These are phyloP conservation scores for Gymnosoma rotundatum DNA, from an alignment of 2,888 invertebrate species.

Conservation along the genomic window DNA sequence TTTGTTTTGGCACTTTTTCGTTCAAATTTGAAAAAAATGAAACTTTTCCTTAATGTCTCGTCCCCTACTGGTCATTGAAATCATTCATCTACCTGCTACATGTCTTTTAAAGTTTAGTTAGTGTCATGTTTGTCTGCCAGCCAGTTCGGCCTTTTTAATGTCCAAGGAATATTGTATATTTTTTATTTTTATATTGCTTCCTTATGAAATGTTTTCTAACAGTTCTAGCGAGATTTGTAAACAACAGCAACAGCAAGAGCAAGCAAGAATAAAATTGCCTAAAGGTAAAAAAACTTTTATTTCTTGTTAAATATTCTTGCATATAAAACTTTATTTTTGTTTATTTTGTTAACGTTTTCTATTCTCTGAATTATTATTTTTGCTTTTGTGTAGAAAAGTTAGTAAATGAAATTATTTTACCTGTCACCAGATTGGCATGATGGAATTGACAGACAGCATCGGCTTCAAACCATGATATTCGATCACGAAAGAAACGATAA, in stretches of 20 bases:
- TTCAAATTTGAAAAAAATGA: background rate
- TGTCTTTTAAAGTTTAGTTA: constrained; percentile 25
- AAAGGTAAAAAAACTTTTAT: constrained; percentile 45
- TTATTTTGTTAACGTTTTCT: too few species aligned
- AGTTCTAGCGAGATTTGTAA: constrained; percentile 51
- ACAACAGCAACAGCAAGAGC: constrained; percentile 6
- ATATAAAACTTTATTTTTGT: background rate
- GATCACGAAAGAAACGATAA: constrained; percentile 92
- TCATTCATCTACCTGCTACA: too few species aligned
- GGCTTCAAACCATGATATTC: constrained; percentile 92
- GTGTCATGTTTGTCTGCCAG: background rate
- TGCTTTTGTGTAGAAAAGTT: constrained; percentile 21
- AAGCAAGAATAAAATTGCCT: background rate
- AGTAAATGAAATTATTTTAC: constrained; percentile 82
- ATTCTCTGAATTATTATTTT: background rate
- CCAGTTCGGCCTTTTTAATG: background rate
- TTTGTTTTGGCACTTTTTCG: background rate
- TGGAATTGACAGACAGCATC: constrained; percentile 92
- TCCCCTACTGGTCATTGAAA: background rate
- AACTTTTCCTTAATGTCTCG: background rate
- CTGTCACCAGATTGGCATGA: constrained; percentile 90
- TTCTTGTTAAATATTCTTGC: constrained; percentile 29
- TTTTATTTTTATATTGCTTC: background rate
- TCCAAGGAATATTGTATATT: background rate
- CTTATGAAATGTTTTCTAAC: background rate